Evolutionary conservation across 1,140 invertebrate species (phyloP), one percentile per base, ranked within the genome.

Genomic region (Protaetia brevitarsis): DNA sequence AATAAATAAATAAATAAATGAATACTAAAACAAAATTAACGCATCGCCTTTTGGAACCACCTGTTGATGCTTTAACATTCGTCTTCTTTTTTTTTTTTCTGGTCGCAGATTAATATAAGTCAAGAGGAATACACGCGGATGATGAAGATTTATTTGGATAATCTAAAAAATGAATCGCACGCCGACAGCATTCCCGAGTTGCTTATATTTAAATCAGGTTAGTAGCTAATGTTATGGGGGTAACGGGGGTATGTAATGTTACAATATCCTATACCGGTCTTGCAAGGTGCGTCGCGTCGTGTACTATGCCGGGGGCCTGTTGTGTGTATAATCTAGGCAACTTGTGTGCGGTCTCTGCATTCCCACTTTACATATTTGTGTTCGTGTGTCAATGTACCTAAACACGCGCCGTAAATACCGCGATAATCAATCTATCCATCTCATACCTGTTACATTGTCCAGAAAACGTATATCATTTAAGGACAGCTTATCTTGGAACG

Each of bases 41-140:
- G 16, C 6, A 3, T n/a, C n/a, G n/a, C n/a, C n/a, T n/a, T n/a
- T n/a, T n/a, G n/a, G 28, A 59, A 62, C 60, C 69, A 70, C 69
- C 65, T 70, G 69, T 70, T 70, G 69, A 67, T 66, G 56, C 8
- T 13, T 29, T n/a, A 28, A 4, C 13, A 23, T 51, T 28, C 41
- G 10, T 21, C 28, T 57, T 36, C 41, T 11, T 13, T 13, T 21
- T 10, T 61, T 27, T 45, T 21, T 21, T 4, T 63, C 64, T 70
- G 56, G 65, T 28, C 65, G 36, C 72, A 77, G 76, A 73, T 75
- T 51, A 77, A 77, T 66, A 73, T 77, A 21, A 77, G 76, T 64
- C 70, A 75, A 67, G 69, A 76, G 37, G 76, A 77, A 63, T 77
- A 77, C 60, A 71, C 71, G 13, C 66, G 64, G 13, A 74, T 74